Conservation (phyloP, 2,113 vertebrate species). For the Solea senegalensis region DNA sequence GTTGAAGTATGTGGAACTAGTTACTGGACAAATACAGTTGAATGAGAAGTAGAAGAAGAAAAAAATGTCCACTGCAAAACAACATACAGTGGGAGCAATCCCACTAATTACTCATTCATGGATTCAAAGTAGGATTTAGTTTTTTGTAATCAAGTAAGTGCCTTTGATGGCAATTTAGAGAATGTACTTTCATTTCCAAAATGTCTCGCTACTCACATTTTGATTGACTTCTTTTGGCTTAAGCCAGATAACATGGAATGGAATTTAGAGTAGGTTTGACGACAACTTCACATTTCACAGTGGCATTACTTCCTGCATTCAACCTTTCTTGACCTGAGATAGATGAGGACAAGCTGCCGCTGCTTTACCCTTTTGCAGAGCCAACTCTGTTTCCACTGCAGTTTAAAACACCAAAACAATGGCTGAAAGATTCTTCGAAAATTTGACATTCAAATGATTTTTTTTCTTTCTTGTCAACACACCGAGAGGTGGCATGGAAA, state of each 20-base stretch:
- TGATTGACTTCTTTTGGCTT: too few species aligned
- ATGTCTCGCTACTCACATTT: background rate
- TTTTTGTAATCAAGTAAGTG: background rate
- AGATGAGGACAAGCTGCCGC: background rate
- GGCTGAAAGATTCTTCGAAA: conserved; percentile 26
- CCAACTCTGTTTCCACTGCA: background rate
- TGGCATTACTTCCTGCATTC: background rate
- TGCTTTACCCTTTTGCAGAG: background rate
- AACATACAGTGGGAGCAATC: too few species aligned
- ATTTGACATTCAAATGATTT: conserved; percentile 35
- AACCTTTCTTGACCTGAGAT: background rate
- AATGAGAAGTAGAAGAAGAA: too few species aligned
- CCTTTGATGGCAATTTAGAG: background rate
- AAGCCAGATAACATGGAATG: too few species aligned
- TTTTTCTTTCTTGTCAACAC: conserved; percentile 22
- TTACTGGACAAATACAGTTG: too few species aligned
- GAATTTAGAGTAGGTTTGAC: too few species aligned
- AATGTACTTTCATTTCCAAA: background rate
- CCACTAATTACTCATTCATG: too few species aligned
- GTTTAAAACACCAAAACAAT: conserved; percentile 15
- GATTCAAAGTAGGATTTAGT: too few species aligned
- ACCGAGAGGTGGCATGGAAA: conserved; percentile 9
- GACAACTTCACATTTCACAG: background rate
- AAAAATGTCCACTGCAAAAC: too few species aligned
- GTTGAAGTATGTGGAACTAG: too few species aligned